Evolutionary conservation across 2,888 invertebrate genomes (phyloP).

Genomic region (Tineola bisselliella): DNA sequence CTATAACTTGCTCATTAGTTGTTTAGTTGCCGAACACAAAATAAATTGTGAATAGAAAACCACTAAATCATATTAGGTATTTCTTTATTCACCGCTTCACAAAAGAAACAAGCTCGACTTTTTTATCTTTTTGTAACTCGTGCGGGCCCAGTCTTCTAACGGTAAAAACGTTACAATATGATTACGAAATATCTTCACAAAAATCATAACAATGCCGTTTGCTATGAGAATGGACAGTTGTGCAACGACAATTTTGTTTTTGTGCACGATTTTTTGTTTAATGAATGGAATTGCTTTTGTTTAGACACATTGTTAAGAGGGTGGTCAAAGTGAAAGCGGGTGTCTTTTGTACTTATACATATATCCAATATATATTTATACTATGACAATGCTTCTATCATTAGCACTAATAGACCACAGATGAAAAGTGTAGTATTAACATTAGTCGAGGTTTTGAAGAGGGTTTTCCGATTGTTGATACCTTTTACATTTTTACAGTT

Average conservation of each 20-base stretch:
- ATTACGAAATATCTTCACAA: constrained; percentile 14
- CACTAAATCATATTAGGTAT: constrained; percentile 53
- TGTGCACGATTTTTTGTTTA: constrained; percentile 22
- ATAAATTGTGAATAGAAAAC: constrained; percentile 26
- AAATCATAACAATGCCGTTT: constrained; percentile 15
- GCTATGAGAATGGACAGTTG: constrained; percentile 8
- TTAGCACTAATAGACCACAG: no score
- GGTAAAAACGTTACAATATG: constrained; percentile 25
- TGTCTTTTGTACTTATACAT: not conserved
- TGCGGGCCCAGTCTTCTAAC: constrained; percentile 39
- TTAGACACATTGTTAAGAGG: constrained; percentile 35
- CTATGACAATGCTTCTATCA: no score
- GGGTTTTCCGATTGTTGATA: no score
- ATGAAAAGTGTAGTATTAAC: no score
- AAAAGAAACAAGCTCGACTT: constrained; percentile 46
- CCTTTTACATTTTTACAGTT: not conserved
- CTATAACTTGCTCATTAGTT: not conserved
- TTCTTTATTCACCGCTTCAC: constrained; percentile 40
- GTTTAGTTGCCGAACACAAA: not conserved
- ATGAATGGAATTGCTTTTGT: constrained; percentile 20
- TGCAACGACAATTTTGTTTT: constrained; percentile 15
- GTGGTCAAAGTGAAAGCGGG: constrained; percentile 56
- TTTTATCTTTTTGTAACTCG: constrained; percentile 26
- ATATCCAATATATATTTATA: no score
- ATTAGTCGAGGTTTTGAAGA: no score